phyloP scores from a whole-genome alignment of 2,888 invertebrate genomes.

The Drosophila fulvimacula region DNA sequence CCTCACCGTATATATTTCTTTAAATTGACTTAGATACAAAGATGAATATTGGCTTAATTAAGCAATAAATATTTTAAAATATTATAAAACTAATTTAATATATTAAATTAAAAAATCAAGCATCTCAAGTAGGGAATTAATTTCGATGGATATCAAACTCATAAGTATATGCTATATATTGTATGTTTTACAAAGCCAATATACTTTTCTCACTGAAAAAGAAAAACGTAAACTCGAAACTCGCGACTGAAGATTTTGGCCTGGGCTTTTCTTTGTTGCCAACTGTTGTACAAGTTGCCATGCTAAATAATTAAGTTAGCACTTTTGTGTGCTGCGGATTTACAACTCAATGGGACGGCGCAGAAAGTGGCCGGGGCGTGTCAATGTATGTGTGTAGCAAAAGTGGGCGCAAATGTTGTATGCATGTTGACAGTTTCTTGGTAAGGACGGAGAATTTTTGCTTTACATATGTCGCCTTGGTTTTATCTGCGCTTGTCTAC shows the following conservation, averaged over 20 bases:
- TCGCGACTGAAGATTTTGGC: constrained; percentile 63
- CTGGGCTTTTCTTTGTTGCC: constrained; percentile 72
- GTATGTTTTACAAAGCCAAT: background rate
- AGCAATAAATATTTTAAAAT: background rate
- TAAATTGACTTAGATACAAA: too few relatives aligned
- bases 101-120: background rate
- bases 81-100: background rate
- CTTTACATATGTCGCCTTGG: constrained; percentile 64
- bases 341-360: constrained; percentile 58
- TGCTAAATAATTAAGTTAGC: constrained; percentile 80
- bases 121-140: background rate
- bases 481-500: constrained; percentile 37
- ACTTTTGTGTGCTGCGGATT: constrained; percentile 72
- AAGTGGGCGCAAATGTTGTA: constrained; percentile 44
- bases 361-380: background rate
- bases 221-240: constrained; percentile 55
- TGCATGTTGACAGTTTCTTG: constrained; percentile 73
- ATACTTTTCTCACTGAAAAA: background rate
- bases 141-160: too few relatives aligned
- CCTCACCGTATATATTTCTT: too few relatives aligned
- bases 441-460: constrained; percentile 58
- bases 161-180: too few relatives aligned
- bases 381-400: background rate
- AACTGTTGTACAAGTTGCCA: constrained; percentile 62
- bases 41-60: background rate